Base-by-base conservation (phyloP, 2,113 vertebrate species). In the Oenanthe melanoleuca region DNA sequence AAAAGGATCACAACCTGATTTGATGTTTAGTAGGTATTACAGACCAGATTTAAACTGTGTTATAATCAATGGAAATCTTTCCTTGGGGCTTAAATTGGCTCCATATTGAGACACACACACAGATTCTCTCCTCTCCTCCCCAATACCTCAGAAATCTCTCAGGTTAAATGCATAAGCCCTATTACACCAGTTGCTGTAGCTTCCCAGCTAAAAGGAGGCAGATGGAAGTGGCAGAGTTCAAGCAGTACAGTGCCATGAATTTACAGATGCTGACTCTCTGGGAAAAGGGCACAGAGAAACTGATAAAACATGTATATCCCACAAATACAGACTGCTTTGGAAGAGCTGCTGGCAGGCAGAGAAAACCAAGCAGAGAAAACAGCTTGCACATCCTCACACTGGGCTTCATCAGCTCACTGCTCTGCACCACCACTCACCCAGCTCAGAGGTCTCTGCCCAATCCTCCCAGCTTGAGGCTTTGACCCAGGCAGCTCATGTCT, bases 1-100 rank as follows among this genome's bases (percentile, higher is more conserved):
- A 8, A 78, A 91, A 91, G 45, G 52, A 84, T 86, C 40, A 47
- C 45, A 88, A 42, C 25, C 42, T 37, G 13, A 80, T 79, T 89
- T 79, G 16, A 34, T 78, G 34, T 80, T 78, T 81, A 84, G 53
- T 44, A 67, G 70, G 24, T 49, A 61, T 70, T 96, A 61, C 45
- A 61, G 34, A 80, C 3, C 50, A 88, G 55, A 73, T 80, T 86
- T 86, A 67, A 89, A 74, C 34, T 24, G 17, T 50, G 12, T 70
- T 84, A 77, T 24, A 77, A 91, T 86, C 55, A 96, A 14, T 80
- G 34, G 29, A 89, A 89, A 71, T 66, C 47, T 66, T 94, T 79
- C 80, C 33, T 86, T 55, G 29, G 21, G 26, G 49, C 24, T 87
- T 86, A 63, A 70, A 80, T 14, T 44, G 23, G 7, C 38, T 80